Evolutionary conservation across 1,140 invertebrate species (phyloP), one percentile per base, ranked within the genome.

Genomic region (Cherax quadricarinatus): DNA sequence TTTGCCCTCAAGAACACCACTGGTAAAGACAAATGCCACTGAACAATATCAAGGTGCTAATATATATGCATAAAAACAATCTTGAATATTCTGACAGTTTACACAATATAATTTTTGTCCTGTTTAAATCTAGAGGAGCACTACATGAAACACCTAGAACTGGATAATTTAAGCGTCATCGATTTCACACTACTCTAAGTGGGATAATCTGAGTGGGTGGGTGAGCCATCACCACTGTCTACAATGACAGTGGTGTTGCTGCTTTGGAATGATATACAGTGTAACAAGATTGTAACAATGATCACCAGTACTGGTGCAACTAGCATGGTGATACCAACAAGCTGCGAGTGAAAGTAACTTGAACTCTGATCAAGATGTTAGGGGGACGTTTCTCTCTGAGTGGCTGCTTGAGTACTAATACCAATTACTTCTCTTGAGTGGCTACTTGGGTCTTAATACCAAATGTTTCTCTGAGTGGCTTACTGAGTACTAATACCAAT

Each of bases 191-290:
- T 90, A 90, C 88, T 88, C 24, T 79, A n/a, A 51, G 75, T 12
- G 73, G 86, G 86, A 60, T 66, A 24, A 62, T 51, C 6, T 30
- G 51, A 82, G 88, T 9, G 53, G 53, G 53, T 9, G 53, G 53
- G 53, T 7, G 53, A 14, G 82, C 51, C 81, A 78, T 57, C 66
- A 85, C 88, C 81, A 57, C 30, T 57, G 66, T 12, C n/a, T 83
- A 53, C 66, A 83, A 24, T 73, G 85, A 41, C n/a, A 85, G 81
- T 79, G 88, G 88, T 60, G 66, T 48, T 21, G 81, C 88, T 21
- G 81, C 88, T 66, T 48, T 90, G 88, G 82, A 90, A 90, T 90
- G 88, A 90, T 90, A 90, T 90, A 81, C 88, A 89, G 75, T 81
- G 70, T 73, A n/a, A 81, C 88, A 89, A 9, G 16, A 60, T 60